These are phyloP conservation scores for Caranx melampygus DNA, from an alignment of 2,113 vertebrate genomes.

Conservation along the genomic window DNA sequence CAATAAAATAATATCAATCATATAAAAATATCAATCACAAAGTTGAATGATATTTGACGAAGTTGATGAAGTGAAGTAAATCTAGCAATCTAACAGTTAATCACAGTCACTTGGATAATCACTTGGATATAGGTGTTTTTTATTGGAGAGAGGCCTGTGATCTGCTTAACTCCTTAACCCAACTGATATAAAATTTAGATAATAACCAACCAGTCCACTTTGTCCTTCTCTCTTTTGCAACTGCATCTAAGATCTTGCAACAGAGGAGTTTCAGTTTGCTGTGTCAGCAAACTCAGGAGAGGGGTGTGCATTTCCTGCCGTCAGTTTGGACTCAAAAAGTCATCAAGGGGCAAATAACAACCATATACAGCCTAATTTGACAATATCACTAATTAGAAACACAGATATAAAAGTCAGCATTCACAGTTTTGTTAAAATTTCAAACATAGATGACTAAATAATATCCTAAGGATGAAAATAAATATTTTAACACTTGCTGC, in stretches of 20 bases:
- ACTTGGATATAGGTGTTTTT: not conserved
- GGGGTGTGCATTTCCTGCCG: conserved; percentile 59
- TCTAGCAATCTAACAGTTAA: not conserved
- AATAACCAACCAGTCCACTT: conserved; percentile 37
- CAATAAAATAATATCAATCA: too few species aligned
- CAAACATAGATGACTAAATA: not conserved
- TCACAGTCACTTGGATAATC: not conserved
- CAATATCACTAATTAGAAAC: not conserved
- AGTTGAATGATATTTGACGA: too few species aligned
- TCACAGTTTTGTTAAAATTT: not conserved
- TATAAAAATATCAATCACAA: too few species aligned
- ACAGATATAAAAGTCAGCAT: not conserved
- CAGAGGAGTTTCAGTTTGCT: conserved; percentile 70
- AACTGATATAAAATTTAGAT: conserved; percentile 47
- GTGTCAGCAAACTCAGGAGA: conserved; percentile 73
- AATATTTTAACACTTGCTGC: conserved; percentile 41
- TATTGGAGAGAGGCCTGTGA: not conserved
- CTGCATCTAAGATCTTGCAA: conserved; percentile 70
- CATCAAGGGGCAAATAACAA: conserved; percentile 10
- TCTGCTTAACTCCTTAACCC: not conserved
- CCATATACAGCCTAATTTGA: not conserved
- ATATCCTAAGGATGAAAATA: conserved; percentile 10
- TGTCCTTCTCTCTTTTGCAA: conserved; percentile 73
- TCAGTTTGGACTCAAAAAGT: conserved; percentile 19
- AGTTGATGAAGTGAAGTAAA: too few species aligned